Base-by-base conservation (phyloP, 1,140 invertebrate genomes). In the Glomeris maerens region DNA sequence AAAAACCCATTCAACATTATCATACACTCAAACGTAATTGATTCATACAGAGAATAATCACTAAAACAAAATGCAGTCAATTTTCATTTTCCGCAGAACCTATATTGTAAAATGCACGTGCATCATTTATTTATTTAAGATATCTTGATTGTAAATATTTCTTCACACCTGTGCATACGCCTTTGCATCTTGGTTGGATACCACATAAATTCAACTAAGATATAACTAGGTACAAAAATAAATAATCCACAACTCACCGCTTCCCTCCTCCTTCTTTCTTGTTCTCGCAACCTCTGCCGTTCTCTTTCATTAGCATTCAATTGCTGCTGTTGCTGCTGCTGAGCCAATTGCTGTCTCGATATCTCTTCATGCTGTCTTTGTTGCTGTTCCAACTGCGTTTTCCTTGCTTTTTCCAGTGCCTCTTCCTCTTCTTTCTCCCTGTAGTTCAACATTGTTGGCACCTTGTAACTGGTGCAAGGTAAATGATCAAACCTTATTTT, bases 181-280 rank as follows among this genome's bases (percentile, higher is more conserved):
- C 17, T 17, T 36, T 36, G 17, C 31, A 36, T n/a, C n/a, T n/a
- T n/a, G n/a, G n/a, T n/a, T n/a, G n/a, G n/a, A n/a, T n/a, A n/a
- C n/a, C n/a, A n/a, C n/a, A n/a, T n/a, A n/a, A n/a, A n/a, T n/a
- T n/a, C n/a, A n/a, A n/a, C n/a, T n/a, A n/a, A n/a, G n/a, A n/a
- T n/a, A n/a, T 48, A 14, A 29, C 7, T 21, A 50, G 14, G 26
- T 47, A 27, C n/a, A 44, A n/a, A 48, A 48, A 52, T 14, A 29
- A 57, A 42, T 39, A 29, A 26, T 40, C 40, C 14, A n/a, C 27
- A 42, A 80, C 81, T 81, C 72, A 94, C 90, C 60, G 88, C 90
- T 77, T 93, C 90, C 57, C 90, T 74, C 55, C 86, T 75, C 55
- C 89, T 74, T 47, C 89, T 72, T 67, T 94, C 90, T 69, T 93